Base-by-base conservation (phyloP, 2,888 invertebrate genomes). In the Synergus umbraculus region DNA sequence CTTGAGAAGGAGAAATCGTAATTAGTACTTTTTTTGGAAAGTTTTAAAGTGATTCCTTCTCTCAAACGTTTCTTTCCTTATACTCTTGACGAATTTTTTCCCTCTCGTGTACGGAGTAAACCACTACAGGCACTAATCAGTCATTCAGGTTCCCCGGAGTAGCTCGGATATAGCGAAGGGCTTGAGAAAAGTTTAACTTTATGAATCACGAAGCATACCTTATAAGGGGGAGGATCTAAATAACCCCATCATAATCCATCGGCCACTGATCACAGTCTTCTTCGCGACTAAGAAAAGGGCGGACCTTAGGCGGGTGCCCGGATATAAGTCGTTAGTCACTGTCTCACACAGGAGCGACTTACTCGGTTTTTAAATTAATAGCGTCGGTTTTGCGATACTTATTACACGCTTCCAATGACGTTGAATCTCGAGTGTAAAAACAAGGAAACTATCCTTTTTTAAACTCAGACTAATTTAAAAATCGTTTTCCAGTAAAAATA, bases 301-400 rank as follows among this genome's bases (percentile, higher is more conserved):
- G 60, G 76, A 76, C n/a, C 73, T 66, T 67, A 64, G 78, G 12
- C 69, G 49, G 69, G 65, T 73, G 69, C 79, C 64, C 77, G 66
- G 82, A 81, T 85, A 83, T 83, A 85, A 84, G 85, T 89, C 89
- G 89, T 90, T 89, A 90, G 88, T 90, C 89, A 89, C 87, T 90
- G 90, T 90, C 90, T 82, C 58, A 81, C 76, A 82, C 90, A 89
- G 87, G 83, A 82, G 86, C 83, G 88, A 87, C 89, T 89, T 87
- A 87, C 86, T 86, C 83, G 85, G 86, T 87, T 89, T 90, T 90
- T 87, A 86, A 89, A 89, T 89, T 89, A 89, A 89, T 89, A 88
- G 88, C 86, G 18, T 37, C 29, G 58, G 46, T 83, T 79, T 81
- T 83, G 79, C 64, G 46, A 65, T 77, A 77, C 49, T 64, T 64